Evolutionary conservation across 2,113 vertebrate species (phyloP).

Genomic region (Typhlomys cinereus): DNA sequence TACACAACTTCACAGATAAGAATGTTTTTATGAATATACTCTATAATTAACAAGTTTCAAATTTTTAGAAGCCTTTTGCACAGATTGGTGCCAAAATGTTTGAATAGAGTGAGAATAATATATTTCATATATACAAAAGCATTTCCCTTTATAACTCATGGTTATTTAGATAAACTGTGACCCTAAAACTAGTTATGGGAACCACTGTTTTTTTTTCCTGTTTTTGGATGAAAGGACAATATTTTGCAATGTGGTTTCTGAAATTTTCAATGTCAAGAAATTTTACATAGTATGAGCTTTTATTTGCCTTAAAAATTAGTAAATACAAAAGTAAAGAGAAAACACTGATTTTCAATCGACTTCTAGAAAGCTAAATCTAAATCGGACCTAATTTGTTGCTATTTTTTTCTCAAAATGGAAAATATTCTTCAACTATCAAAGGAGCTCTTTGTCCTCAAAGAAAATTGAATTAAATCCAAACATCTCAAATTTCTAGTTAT

Average conservation of each 20-base stretch:
- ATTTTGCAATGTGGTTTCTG: constrained; percentile 67
- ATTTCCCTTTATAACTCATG: not conserved
- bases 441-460: constrained; percentile 6
- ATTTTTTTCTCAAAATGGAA: constrained; percentile 18
- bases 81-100: constrained; percentile 7
- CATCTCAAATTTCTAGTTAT: constrained; percentile 60
- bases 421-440: constrained; percentile 40
- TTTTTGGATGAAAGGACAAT: constrained; percentile 40
- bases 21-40: constrained; percentile 69
- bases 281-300: constrained; percentile 27
- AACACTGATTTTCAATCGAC: constrained; percentile 47
- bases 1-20: constrained; percentile 67
- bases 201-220: constrained; percentile 68
- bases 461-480: constrained; percentile 57
- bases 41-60: constrained; percentile 62
- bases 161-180: constrained; percentile 22
- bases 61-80: constrained; percentile 60
- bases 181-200: constrained; percentile 55
- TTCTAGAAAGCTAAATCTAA: not conserved
- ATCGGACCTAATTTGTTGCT: constrained; percentile 45
- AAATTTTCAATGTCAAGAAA: constrained; percentile 70
- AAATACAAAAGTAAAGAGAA: not conserved
- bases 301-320: constrained; percentile 60
- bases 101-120: not conserved
- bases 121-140: not conserved